Base-by-base conservation (phyloP, 1,140 invertebrate species). In the Pseudobourletiella spinata region DNA sequence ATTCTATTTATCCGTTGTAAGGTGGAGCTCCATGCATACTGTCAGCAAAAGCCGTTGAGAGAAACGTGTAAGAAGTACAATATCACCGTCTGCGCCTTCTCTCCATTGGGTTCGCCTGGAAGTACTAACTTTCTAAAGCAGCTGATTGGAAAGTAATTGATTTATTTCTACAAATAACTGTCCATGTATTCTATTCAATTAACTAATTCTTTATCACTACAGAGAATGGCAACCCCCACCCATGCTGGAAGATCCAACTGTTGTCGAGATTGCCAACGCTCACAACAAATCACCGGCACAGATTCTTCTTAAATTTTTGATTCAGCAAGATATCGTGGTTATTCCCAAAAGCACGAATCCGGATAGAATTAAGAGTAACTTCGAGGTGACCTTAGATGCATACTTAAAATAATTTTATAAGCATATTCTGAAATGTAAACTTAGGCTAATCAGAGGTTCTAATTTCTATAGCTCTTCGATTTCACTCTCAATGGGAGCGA, bases 321-420 rank as follows among this genome's bases (percentile, higher is more conserved):
- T 91, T 0, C 84, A 91, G 73, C 77, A 82, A 55, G 84, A 82
- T 11, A 76, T 91, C 8, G 77, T 82, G 32, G 85, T 87, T n/a
- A 90, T 95, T 72, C 90, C 90, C 44, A 95, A 94, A 76, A 91
- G 87, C 72, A 83, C 83, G 0, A 88, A 84, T 71, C 77, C 82
- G 0, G 74, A 80, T 8, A 80, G 89, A 69, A 78, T 94, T 0
- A 81, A 82, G 70, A 73, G 80, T 60, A 87, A 87, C 72, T 78
- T 78, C 52, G 29, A 71, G n/a, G 71, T 71, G 52, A 58, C 59
- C 28, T 8, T 46, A 39, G n/a, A 46, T 20, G 18, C n/a, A 11
- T 46, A 46, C 4, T 11, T 18, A 46, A 8, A 8, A 46, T n/a
- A 8, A 46, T 46, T 11, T 46, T 8, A 8, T 46, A 46, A 8